Evolutionary conservation across 2,113 vertebrate genomes (phyloP), one percentile per base, ranked within the genome.

Genomic region (Onychostruthus taczanowskii): DNA sequence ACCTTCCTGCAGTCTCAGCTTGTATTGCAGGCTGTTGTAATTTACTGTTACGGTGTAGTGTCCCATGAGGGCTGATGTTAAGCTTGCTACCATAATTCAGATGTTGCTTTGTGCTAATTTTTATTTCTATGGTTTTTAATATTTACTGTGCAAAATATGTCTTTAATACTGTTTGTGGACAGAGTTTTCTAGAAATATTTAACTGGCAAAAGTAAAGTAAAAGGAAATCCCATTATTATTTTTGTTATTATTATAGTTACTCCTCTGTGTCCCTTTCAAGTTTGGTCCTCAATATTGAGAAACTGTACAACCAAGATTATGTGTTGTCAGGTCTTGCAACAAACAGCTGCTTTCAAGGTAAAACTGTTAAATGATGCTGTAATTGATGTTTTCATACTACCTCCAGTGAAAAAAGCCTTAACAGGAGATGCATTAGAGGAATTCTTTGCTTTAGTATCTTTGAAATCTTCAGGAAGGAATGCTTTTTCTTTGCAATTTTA

Each of bases 391-490:
- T 66, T 94, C 61, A 13, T 91, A 31, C 63, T 44, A 52, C 28
- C 21, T 63, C 35, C 44, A 68, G 44, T 59, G 44, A 62, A 90
- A 87, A 79, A 90, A 78, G 11, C 64, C 39, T 47, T 90, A 24
- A 70, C 26, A 47, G 10, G 22, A 86, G 22, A 41, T 88, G 44
- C 1, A 1, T 69, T 86, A 84, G 68, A 83, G 49, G 44, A 91
- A 72, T 61, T 84, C 61, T 86, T 75, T 88, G 27, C 72, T 79
- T 93, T 59, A 55, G 13, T 67, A 33, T 74, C 85, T 97, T 96
- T 91, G 94, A 93, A 95, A 94, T 80, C 75, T 67, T 53, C 64
- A 61, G 76, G 68, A 90, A 91, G 41, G 44, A 90, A 74, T 23
- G 8, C 14, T 64, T 90, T 85, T 85, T 55, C 72, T 91, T 76